Conservation (phyloP, 53 echinoderm and acorn worm genomes). For the Stichopus horrens region DNA sequence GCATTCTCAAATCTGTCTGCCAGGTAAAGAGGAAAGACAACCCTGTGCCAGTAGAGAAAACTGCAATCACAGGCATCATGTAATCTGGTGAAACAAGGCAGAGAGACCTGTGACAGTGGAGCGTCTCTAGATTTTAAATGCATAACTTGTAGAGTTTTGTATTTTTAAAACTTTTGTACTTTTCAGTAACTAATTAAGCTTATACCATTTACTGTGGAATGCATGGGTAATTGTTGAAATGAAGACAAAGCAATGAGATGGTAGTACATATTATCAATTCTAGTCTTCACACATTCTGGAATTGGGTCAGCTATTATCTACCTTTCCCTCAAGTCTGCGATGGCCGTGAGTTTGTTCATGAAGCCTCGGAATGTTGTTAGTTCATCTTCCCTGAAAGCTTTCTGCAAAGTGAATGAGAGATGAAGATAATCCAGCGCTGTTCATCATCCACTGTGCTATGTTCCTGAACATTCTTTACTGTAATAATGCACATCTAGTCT, state of each 20-base stretch:
- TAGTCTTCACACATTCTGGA: neutral
- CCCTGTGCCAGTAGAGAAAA: constrained; percentile 98
- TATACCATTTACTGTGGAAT: too few species aligned
- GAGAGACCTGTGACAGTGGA: too few species aligned
- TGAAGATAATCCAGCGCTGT: neutral
- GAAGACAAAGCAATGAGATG: too few species aligned
- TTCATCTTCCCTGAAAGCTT: constrained; percentile 97
- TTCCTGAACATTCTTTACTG: too few species aligned
- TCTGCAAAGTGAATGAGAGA: constrained; percentile 55
- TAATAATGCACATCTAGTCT: too few species aligned
- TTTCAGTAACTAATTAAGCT: too few species aligned
- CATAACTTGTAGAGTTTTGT: too few species aligned
- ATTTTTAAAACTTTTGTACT: too few species aligned
- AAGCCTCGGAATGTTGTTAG: constrained; percentile 75
- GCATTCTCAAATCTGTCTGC: constrained; percentile 80
- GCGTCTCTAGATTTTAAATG: too few species aligned
- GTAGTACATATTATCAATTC: too few species aligned
- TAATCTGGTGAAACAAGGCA: constrained; percentile 48
- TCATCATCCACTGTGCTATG: too few species aligned
- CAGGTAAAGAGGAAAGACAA: constrained; percentile 92
- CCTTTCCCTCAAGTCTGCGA: constrained; percentile 92
- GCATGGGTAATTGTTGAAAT: too few species aligned
- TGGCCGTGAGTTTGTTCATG: constrained; percentile 85
- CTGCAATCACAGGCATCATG: constrained; percentile 89
- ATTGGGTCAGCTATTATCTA: constrained; percentile 22